Evolutionary conservation across 2,113 vertebrate genomes (phyloP).

Genomic region (Cyprinodon variegatus): DNA sequence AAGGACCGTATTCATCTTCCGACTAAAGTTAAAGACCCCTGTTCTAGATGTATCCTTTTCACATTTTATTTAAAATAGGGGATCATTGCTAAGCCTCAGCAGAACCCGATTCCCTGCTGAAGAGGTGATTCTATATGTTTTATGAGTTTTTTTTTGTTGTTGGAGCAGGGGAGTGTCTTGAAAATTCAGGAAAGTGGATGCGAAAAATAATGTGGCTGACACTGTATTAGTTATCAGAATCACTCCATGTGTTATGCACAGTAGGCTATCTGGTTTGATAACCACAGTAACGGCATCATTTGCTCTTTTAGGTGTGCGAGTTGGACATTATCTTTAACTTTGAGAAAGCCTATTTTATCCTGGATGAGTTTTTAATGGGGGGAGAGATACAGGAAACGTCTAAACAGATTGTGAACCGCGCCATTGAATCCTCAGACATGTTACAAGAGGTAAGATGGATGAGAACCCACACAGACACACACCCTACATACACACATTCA

Average conservation of each 20-base stretch:
- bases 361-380: conserved; percentile 97
- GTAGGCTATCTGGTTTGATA: not conserved
- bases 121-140: too few species aligned
- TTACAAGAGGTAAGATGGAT: conserved; percentile 91
- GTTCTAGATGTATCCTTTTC: too few species aligned
- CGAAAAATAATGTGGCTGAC: not conserved
- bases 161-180: too few species aligned
- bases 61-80: too few species aligned
- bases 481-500: conserved; percentile 3
- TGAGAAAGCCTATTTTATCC: conserved; percentile 98
- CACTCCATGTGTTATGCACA: not conserved
- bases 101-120: too few species aligned
- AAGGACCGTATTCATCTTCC: too few species aligned
- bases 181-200: too few species aligned
- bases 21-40: too few species aligned
- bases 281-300: not conserved
- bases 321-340: conserved; percentile 99
- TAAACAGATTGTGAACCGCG: conserved; percentile 88
- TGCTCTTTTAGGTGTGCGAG: conserved; percentile 89
- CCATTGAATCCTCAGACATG: conserved; percentile 95
- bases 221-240: not conserved
- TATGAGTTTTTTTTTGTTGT: too few species aligned
- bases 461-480: not conserved
- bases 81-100: too few species aligned
- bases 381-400: conserved; percentile 98